phyloP scores from a whole-genome alignment of 2,113 vertebrate species.

The Acrocephalus kingi region DNA sequence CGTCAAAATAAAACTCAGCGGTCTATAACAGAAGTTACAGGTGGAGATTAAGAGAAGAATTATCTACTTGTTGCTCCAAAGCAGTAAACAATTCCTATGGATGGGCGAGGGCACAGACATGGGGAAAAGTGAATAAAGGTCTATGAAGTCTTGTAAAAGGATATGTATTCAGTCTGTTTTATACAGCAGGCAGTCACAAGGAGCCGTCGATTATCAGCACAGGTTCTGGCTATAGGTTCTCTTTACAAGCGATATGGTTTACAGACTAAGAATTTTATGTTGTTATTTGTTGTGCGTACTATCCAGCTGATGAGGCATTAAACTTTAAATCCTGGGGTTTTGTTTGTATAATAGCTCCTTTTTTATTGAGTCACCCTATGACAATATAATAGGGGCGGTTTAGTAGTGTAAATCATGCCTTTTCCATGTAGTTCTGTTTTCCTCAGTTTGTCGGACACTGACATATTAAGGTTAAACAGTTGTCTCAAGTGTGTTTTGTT shows the following conservation, averaged over 20 bases:
- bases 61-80: neutral
- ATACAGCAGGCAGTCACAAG: neutral
- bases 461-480: neutral
- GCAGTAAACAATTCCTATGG: neutral
- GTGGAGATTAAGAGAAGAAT: neutral
- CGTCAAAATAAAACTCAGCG: rapidly evolving
- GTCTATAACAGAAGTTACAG: neutral
- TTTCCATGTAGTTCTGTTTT: neutral
- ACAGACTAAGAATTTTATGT: neutral
- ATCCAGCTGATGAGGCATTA: neutral
- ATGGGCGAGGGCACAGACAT: neutral
- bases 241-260: neutral
- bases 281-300: neutral
- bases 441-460: neutral
- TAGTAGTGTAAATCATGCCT: neutral
- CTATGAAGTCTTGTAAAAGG: neutral
- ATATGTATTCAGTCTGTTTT: neutral
- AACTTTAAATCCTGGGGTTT: neutral
- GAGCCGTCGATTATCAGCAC: neutral
- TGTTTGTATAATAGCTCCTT: neutral
- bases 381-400: neutral
- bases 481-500: neutral
- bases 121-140: neutral
- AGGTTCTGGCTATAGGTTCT: neutral
- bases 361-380: neutral